These are phyloP conservation scores for Leucoma salicis DNA, from an alignment of 2,888 invertebrate genomes.

Conservation along the genomic window DNA sequence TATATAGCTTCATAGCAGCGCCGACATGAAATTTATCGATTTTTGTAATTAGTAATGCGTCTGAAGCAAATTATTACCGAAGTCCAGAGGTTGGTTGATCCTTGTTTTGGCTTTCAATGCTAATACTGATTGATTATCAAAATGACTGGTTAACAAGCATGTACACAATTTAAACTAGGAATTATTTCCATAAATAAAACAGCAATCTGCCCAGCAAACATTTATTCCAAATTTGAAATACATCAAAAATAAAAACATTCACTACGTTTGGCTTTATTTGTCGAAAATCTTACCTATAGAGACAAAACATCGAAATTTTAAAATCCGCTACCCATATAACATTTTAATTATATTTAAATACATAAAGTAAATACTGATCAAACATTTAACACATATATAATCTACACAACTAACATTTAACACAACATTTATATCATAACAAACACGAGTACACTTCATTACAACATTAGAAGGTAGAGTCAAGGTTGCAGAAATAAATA, in stretches of 20 bases:
- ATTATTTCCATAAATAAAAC: conserved; percentile 27
- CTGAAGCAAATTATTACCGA: too few species aligned
- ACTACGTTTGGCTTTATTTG: conserved; percentile 51
- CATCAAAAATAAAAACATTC: conserved; percentile 65
- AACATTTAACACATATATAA: conserved; percentile 69
- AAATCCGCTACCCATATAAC: conserved; percentile 65
- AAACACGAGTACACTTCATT: conserved; percentile 32
- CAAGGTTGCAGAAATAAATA: conserved; percentile 42
- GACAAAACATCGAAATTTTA: conserved; percentile 61
- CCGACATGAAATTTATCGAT: too few species aligned
- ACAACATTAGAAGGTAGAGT: conserved; percentile 42
- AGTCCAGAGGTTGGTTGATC: too few species aligned
- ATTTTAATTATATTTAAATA: conserved; percentile 61
- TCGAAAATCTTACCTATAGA: conserved; percentile 53
- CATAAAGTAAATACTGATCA: conserved; percentile 69
- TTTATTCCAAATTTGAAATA: conserved; percentile 66
- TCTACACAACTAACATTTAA: conserved; percentile 59
- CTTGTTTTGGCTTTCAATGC: too few species aligned
- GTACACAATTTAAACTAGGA: too few species aligned
- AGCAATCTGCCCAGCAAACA: conserved; percentile 36
- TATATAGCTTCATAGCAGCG: too few species aligned
- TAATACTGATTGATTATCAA: too few species aligned
- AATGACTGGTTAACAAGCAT: too few species aligned
- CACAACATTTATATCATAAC: conserved; percentile 67
- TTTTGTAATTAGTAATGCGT: too few species aligned